Percentiles rank a stretch among this genome's conserved stretches.
These are phyloP conservation scores for Xestia xanthographa DNA, from an alignment of 2,888 invertebrate genomes.

Conservation along the genomic window DNA sequence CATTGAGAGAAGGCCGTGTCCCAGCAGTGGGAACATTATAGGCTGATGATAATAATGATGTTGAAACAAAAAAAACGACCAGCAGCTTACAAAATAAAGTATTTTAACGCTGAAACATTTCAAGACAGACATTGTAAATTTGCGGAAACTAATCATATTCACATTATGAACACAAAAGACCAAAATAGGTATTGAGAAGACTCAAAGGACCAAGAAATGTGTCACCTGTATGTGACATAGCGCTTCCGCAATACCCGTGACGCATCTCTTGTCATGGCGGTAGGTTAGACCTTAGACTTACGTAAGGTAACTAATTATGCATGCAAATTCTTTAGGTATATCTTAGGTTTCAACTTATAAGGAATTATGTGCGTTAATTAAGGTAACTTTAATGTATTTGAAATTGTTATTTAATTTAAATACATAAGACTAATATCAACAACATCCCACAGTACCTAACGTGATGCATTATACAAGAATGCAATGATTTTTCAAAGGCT, in stretches of 20 bases:
- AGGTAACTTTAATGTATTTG: constrained; percentile 31
- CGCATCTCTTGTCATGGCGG: constrained; percentile 13
- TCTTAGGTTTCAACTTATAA: constrained; percentile 52
- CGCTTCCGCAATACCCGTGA: constrained; percentile 10
- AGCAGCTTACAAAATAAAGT: constrained; percentile 22
- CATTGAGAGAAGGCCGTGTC: too few species aligned
- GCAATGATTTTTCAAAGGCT: constrained; percentile 37
- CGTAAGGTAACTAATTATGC: constrained; percentile 61
- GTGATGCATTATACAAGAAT: constrained; percentile 29
- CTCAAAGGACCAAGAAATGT: constrained; percentile 59
- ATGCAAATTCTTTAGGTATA: constrained; percentile 70
- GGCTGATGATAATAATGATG: too few species aligned
- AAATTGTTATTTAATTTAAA: constrained; percentile 48
- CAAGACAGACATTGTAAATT: constrained; percentile 33
- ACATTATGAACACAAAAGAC: constrained; percentile 47
- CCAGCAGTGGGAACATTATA: too few species aligned
- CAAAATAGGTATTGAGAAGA: constrained; percentile 61
- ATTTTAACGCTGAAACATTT: constrained; percentile 26
- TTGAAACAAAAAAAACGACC: not conserved
- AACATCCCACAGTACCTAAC: not conserved
- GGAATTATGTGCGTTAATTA: constrained; percentile 51
- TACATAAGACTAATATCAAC: constrained; percentile 23
- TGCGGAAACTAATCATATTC: constrained; percentile 44
- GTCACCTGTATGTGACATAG: constrained; percentile 1
- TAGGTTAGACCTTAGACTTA: constrained; percentile 43